Percentiles rank a stretch among this genome's conserved stretches.
These are phyloP conservation scores for Tipula confusa DNA, from an alignment of 2,888 invertebrate genomes.

Conservation along the genomic window DNA sequence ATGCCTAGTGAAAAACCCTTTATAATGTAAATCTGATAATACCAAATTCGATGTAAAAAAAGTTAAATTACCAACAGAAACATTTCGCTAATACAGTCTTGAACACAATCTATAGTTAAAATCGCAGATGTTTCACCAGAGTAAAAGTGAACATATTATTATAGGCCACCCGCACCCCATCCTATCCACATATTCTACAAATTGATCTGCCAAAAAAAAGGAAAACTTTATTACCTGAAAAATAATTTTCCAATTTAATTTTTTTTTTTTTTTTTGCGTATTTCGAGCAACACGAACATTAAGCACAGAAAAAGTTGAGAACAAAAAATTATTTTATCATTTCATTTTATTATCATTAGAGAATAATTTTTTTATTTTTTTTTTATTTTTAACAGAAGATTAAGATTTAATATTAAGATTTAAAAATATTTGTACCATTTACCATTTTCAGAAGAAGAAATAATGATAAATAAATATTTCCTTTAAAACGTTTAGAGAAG, in stretches of 20 bases:
- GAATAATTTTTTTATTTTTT: neutral
- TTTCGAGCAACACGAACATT: neutral
- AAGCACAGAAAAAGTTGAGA: slow-evolving; percentile 3
- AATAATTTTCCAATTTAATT: neutral
- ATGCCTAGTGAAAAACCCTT: too few species aligned
- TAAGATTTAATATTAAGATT: slow-evolving; percentile 20
- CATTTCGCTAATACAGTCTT: neutral
- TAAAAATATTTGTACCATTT: neutral
- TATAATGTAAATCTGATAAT: too few species aligned
- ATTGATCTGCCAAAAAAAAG: neutral
- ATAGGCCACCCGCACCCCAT: neutral
- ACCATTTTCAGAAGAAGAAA: neutral
- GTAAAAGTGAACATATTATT: neutral
- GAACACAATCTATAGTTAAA: neutral
- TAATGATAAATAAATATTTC: neutral
- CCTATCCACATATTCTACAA: neutral
- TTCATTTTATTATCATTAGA: slow-evolving; percentile 8
- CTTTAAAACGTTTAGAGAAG: neutral
- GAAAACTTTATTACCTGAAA: slow-evolving; percentile 15
- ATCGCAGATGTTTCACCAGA: slow-evolving; percentile 3
- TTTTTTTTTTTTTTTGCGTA: neutral
- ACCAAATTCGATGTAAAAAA: too few species aligned
- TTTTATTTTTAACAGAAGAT: neutral
- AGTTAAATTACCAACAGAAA: neutral
- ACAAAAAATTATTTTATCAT: neutral